phyloP scores from a whole-genome alignment of 2,888 invertebrate genomes.

The Parochlus steinenii region DNA sequence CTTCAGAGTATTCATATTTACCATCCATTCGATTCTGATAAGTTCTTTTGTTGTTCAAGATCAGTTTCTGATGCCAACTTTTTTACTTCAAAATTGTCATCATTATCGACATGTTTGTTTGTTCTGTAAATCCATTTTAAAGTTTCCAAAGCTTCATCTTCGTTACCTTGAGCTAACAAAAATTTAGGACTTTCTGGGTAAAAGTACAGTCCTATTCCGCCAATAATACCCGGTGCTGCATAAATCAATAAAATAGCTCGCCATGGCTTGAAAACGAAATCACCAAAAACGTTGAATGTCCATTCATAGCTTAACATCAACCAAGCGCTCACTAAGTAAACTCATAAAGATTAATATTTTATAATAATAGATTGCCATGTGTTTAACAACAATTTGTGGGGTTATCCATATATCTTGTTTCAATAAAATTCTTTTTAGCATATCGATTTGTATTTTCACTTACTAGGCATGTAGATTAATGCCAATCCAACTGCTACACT shows the following conservation, averaged over 20 bases:
- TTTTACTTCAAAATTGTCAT: conserved; percentile 26
- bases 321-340: not conserved
- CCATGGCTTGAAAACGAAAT: conserved; percentile 32
- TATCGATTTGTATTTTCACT: not conserved
- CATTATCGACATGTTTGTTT: conserved; percentile 44
- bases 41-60: conserved; percentile 14
- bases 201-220: conserved; percentile 40
- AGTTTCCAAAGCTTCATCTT: conserved; percentile 45
- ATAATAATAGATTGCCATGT: not conserved
- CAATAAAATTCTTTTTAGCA: not conserved
- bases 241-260: conserved; percentile 40
- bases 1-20: conserved; percentile 11
- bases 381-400: not conserved
- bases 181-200: conserved; percentile 69
- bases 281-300: not conserved
- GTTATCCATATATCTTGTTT: not conserved
- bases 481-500: conserved; percentile 2
- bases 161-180: conserved; percentile 48
- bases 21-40: conserved; percentile 1
- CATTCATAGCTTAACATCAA: conserved; percentile 3
- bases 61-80: conserved; percentile 18
- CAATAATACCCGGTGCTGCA: conserved; percentile 45
- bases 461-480: not conserved
- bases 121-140: conserved; percentile 44
- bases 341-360: too few relatives aligned